Base-by-base conservation (phyloP, 2,888 invertebrate species). In the Pomacea canaliculata region DNA sequence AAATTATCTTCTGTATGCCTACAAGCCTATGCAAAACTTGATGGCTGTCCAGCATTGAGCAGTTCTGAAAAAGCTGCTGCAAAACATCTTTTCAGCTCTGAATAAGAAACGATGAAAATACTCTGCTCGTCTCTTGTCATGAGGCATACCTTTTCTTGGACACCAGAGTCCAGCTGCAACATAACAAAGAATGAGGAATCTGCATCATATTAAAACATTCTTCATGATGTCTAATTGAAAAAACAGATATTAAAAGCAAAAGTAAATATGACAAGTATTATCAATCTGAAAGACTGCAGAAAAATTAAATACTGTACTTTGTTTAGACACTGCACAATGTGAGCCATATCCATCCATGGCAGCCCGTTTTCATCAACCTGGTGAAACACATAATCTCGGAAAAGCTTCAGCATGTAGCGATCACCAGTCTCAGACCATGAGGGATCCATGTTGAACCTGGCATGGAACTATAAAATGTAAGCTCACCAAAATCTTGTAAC, bases 401-500 rank as follows among this genome's bases (percentile, higher is more conserved):
- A 99, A 90, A 99, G 92, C 92, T 99, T 99, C 92, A 99, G 92
- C 95, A 99, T 96, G 92, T 99, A 99, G 74, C 99, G 94, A 92
- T 99, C 97, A 37, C 98, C 99, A 46, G 98, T 99, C 92, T 99
- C 99, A 60, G 97, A 95, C 99, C 99, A 99, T 19, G 96, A 94
- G 18, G 95, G 94, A 91, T 99, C 98, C 93, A 97, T 92, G 91
- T 96, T 96, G 88, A 97, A 93, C 90, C 96, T 96, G 89, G n/a
- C 49, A 70, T 10, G 8, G 5, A 37, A 37, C 37, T 37, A 37
- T 37, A 37, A 37, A 37, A 37, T 37, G 37, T 37, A 37, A n/a
- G 62, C 62, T 62, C 62, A 62, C 62, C 62, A 7, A 62, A 67
- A 23, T 67, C 67, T 23, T 67, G n/a, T 37, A 5, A 37, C 3